phyloP scores from a whole-genome alignment of 1,140 invertebrate species.

The Drosophila micromelanica region DNA sequence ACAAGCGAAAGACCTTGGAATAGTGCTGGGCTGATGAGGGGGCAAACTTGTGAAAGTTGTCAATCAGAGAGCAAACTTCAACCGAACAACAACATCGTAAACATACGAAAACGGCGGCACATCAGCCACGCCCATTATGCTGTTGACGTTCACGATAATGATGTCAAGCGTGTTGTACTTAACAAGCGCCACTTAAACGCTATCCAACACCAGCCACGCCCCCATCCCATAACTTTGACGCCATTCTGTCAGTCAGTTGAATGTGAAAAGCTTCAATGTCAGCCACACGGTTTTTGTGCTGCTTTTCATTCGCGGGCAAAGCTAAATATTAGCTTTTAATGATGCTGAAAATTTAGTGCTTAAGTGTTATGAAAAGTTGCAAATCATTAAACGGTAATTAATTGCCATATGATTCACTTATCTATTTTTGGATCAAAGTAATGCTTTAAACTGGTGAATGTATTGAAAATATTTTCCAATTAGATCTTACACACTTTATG shows the following conservation, averaged over 20 bases:
- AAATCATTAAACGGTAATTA: constrained; percentile 33
- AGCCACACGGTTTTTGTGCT: constrained; percentile 23
- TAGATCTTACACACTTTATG: too few relatives aligned
- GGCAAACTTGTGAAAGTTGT: constrained; percentile 68
- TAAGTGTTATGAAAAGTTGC: constrained; percentile 19
- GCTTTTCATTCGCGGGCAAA: constrained; percentile 8
- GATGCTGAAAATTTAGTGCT: constrained; percentile 42
- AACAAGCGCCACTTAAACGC: constrained; percentile 77
- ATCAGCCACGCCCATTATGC: constrained; percentile 43
- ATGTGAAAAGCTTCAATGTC: constrained; percentile 47
- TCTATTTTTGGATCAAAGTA: constrained; percentile 2
- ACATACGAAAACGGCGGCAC: constrained; percentile 29
- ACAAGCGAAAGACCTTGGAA: constrained; percentile 3
- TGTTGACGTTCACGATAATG: constrained; percentile 77
- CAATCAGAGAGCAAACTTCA: constrained; percentile 61
- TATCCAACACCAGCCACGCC: constrained; percentile 27
- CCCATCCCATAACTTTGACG: background rate
- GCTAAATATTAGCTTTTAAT: constrained; percentile 43
- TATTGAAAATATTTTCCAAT: too few relatives aligned
- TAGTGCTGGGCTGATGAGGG: background rate
- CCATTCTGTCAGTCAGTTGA: constrained; percentile 40
- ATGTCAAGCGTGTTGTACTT: constrained; percentile 77
- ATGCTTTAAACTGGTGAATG: background rate
- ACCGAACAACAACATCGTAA: constrained; percentile 61
- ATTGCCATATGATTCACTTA: constrained; percentile 18